Evolutionary conservation across 2,113 vertebrate species (phyloP), one percentile per base, ranked within the genome.

Genomic region (Rhea americana): DNA sequence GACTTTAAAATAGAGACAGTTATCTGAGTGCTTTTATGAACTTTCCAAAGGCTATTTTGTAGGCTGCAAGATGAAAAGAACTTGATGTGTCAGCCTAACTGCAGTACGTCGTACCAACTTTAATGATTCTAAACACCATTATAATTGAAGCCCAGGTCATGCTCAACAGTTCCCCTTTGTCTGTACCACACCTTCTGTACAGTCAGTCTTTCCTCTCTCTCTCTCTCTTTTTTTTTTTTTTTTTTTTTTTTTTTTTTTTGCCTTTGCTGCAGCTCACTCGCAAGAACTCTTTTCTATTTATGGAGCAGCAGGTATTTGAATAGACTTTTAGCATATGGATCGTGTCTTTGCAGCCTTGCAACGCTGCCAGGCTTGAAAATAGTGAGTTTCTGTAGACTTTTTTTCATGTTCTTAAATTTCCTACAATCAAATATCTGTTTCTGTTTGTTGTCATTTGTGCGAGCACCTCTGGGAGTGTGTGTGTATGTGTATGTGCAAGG

Each of bases 281-380:
- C 25, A 70, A 70, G 67, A 86, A 58, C 55, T 85, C 66, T 83
- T 95, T 61, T 78, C 72, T 93, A 84, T 82, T 95, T 96, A 51
- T 84, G 83, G 59, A 93, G 71, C 78, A 87, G 21, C 79, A 82
- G 63, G 73, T 91, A 74, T 68, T 74, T 77, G 65, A 83, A 85
- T 56, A 93, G 79, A 81, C 45, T 70, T 93, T 26, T 48, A 89
- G 74, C 67, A 71, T 76, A 85, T 63, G 71, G 88, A 92, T 95
- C n/a, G 3, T 87, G 80, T 74, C 83, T 80, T 1, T 80, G 81
- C 77, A 92, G 71, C 73, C 50, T 82, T 85, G 71, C 63, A 85
- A 13, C 2, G 4, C 82, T 80, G 51, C 41, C 62, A 41, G 32
- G 50, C 71, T 80, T 82, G 84, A 76, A 92, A 93, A 68, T 11